Conservation (phyloP, 1,140 invertebrate species). For the Goniozus legneri region DNA sequence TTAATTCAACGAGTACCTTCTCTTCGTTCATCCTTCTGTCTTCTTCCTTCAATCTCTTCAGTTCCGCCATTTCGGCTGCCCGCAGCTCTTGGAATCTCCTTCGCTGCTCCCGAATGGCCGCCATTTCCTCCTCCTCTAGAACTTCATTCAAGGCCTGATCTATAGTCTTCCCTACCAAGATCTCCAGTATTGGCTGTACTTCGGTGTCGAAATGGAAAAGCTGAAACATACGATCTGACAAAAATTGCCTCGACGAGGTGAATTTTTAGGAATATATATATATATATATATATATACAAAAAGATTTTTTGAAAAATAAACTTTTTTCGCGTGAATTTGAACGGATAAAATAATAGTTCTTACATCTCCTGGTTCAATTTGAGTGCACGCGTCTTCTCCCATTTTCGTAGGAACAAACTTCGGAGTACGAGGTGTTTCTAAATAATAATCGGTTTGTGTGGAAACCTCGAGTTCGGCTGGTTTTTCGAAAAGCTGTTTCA, state of each 20-base stretch:
- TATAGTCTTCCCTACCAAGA: slow-evolving; percentile 81
- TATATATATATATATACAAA: not conserved
- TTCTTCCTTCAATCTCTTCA: slow-evolving; percentile 69
- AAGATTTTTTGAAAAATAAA: slow-evolving; percentile 1
- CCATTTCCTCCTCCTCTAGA: slow-evolving; percentile 74
- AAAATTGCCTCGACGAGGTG: not conserved
- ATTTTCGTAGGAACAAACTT: slow-evolving; percentile 72
- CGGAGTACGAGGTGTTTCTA: slow-evolving; percentile 74
- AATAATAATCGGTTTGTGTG: slow-evolving; percentile 82
- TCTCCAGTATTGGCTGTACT: slow-evolving; percentile 82
- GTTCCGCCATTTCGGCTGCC: slow-evolving; percentile 75
- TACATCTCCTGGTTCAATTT: slow-evolving; percentile 84
- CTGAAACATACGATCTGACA: slow-evolving; percentile 40
- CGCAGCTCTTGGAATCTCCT: slow-evolving; percentile 73
- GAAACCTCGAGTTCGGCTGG: slow-evolving; percentile 70
- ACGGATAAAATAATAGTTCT: slow-evolving; percentile 33
- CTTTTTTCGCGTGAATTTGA: not conserved
- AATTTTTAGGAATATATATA: too few relatives aligned
- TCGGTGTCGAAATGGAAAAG: slow-evolving; percentile 88
- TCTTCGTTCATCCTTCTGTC: slow-evolving; percentile 64
- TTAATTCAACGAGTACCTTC: slow-evolving; percentile 44
- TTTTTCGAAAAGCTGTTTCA: slow-evolving; percentile 61
- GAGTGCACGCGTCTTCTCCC: slow-evolving; percentile 76
- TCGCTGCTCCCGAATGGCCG: slow-evolving; percentile 71
- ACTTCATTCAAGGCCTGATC: slow-evolving; percentile 84